Conservation (phyloP, 1,140 invertebrate species). For the Cotesia vestalis region DNA sequence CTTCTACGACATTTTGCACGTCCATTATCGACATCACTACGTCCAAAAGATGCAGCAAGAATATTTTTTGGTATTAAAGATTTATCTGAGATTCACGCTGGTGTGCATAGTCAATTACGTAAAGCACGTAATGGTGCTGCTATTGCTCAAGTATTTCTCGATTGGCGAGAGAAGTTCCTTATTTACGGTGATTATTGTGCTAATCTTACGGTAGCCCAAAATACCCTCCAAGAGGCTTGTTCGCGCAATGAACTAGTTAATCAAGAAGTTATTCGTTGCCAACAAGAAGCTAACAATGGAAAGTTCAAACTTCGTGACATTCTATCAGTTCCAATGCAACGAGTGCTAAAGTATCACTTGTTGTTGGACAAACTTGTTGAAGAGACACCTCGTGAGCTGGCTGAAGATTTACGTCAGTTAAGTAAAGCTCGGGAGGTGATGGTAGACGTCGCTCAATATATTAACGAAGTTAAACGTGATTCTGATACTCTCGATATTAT, state of each 20-base stretch:
- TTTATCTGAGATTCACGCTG: conserved; percentile 85
- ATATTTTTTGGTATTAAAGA: conserved; percentile 94
- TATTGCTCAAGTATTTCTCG: conserved; percentile 79
- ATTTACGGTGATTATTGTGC: conserved; percentile 97
- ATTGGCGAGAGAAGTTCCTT: conserved; percentile 89
- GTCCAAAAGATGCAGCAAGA: conserved; percentile 76
- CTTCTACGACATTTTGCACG: conserved; percentile 83
- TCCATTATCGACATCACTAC: conserved; percentile 77
- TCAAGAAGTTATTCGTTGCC: conserved; percentile 77
- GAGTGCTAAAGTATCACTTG: conserved; percentile 96
- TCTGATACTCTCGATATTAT: conserved; percentile 92
- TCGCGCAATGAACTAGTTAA: conserved; percentile 70
- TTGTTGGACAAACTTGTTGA: conserved; percentile 91
- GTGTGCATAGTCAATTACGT: conserved; percentile 81
- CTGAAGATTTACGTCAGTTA: conserved; percentile 84
- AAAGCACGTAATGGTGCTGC: conserved; percentile 70
- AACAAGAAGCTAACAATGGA: conserved; percentile 92
- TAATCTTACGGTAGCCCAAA: conserved; percentile 85
- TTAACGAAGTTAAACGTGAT: conserved; percentile 98
- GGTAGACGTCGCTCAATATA: conserved; percentile 96
- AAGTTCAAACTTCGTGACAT: conserved; percentile 95
- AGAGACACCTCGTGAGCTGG: conserved; percentile 82
- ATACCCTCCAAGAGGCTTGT: conserved; percentile 78
- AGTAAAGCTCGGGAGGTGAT: conserved; percentile 93
- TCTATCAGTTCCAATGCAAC: conserved; percentile 96